Percentiles rank a stretch among this genome's conserved stretches.
These are phyloP conservation scores for Caerostris darwini DNA, from an alignment of 1,140 invertebrate genomes.

Conservation along the genomic window DNA sequence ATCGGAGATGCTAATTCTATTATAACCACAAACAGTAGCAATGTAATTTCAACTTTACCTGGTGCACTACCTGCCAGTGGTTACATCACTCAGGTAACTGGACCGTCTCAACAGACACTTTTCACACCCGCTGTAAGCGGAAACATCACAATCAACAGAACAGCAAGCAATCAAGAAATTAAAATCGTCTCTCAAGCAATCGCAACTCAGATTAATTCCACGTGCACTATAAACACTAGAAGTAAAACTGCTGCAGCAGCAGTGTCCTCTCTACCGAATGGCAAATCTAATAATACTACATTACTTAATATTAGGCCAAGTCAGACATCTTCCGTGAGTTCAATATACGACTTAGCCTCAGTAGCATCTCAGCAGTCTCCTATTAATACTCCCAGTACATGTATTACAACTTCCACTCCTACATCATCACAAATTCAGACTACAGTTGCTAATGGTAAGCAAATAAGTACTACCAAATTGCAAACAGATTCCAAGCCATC, in stretches of 20 bases:
- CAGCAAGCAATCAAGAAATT: conserved; percentile 56
- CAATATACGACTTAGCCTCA: conserved; percentile 81
- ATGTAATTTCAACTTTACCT: conserved; percentile 80
- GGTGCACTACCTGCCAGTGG: conserved; percentile 81
- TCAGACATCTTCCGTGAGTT: conserved; percentile 79
- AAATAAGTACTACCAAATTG: not conserved
- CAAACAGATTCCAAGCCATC: not conserved
- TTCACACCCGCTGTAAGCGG: conserved; percentile 79
- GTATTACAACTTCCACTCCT: conserved; percentile 48
- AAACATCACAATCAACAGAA: conserved; percentile 78
- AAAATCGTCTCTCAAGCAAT: conserved; percentile 42
- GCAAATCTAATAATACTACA: conserved; percentile 81
- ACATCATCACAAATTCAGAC: conserved; percentile 51
- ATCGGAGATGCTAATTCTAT: conserved; percentile 14
- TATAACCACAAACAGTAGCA: conserved; percentile 57
- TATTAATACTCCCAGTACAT: conserved; percentile 79
- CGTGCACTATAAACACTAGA: conserved; percentile 70
- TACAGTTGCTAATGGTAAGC: conserved; percentile 74
- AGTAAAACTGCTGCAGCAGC: conserved; percentile 83
- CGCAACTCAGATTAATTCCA: conserved; percentile 34
- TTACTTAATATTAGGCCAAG: conserved; percentile 80
- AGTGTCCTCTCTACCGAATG: conserved; percentile 79
- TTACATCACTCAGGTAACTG: conserved; percentile 83
- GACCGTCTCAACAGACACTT: conserved; percentile 75
- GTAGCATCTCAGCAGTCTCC: conserved; percentile 81